Evolutionary conservation across 2,113 vertebrate species (phyloP).

Genomic region (Orcinus orca): DNA sequence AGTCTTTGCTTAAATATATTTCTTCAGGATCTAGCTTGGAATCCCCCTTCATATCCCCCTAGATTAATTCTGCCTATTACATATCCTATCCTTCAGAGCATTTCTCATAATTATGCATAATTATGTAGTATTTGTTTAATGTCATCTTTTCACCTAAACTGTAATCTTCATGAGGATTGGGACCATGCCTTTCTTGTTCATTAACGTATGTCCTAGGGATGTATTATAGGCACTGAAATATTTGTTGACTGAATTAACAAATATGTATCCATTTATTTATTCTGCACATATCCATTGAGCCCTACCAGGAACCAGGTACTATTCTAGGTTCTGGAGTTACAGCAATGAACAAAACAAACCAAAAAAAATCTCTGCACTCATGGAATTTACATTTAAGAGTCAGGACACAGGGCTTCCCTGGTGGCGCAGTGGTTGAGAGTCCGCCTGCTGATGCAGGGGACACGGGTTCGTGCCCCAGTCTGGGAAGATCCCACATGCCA

Average conservation of each 20-base stretch:
- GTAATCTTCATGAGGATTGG: background rate
- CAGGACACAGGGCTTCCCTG: background rate
- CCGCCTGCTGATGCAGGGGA: too few relatives aligned
- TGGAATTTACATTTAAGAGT: background rate
- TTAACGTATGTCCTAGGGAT: background rate
- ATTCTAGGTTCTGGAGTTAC: background rate
- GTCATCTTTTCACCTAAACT: background rate
- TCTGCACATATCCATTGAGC: background rate
- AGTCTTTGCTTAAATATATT: background rate
- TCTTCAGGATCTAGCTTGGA: background rate
- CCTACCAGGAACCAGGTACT: background rate
- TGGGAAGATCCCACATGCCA: too few relatives aligned
- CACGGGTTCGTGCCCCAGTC: too few relatives aligned
- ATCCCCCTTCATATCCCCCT: background rate
- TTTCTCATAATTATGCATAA: constrained; percentile 13
- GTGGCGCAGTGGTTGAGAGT: too few relatives aligned
- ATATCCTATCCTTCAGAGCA: background rate
- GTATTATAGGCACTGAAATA: background rate
- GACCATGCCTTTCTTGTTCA: constrained; percentile 28
- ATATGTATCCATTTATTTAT: constrained; percentile 3
- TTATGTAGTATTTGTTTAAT: constrained; percentile 21
- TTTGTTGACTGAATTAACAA: background rate
- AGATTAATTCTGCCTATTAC: background rate
- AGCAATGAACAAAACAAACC: background rate
- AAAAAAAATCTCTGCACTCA: background rate